Evolutionary conservation across 1,140 invertebrate species (phyloP).

Genomic region (Antheraea pernyi): DNA sequence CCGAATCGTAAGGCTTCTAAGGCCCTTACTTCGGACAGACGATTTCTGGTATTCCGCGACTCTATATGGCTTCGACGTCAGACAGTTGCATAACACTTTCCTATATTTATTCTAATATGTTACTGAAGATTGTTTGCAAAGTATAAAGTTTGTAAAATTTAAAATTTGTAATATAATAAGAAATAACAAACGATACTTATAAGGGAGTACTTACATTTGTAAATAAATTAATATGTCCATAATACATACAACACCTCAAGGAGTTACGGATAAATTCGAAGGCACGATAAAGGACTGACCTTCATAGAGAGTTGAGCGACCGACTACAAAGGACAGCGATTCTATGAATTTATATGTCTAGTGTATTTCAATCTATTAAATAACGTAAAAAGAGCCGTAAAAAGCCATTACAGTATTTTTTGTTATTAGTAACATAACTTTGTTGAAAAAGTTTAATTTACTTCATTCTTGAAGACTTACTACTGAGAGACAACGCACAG

Average conservation of each 20-base stretch:
- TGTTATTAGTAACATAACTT: neutral
- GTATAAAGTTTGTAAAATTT: too few species aligned
- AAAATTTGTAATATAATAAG: too few species aligned
- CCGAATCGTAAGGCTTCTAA: slow-evolving; percentile 11
- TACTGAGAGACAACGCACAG: too few species aligned
- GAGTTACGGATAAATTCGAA: neutral
- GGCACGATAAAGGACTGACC: slow-evolving; percentile 31
- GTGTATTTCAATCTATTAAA: slow-evolving; percentile 44
- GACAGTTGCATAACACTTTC: neutral
- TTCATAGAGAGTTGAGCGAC: slow-evolving; percentile 51
- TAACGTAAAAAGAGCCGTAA: slow-evolving; percentile 32
- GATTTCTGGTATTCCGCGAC: slow-evolving; percentile 8
- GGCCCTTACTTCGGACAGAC: neutral
- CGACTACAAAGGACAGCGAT: slow-evolving; percentile 49
- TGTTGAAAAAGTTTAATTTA: neutral
- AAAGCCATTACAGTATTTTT: neutral
- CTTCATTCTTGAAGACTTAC: too few species aligned
- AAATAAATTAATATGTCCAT: too few species aligned
- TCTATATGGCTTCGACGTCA: slow-evolving; percentile 3
- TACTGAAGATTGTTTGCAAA: too few species aligned
- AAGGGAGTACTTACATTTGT: too few species aligned
- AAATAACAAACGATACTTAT: too few species aligned
- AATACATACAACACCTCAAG: too few species aligned
- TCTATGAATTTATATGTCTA: slow-evolving; percentile 23
- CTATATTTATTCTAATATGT: too few species aligned